Evolutionary conservation across 2,888 invertebrate species (phyloP), one percentile per base, ranked within the genome.

Genomic region (Cosmia trapezina): DNA sequence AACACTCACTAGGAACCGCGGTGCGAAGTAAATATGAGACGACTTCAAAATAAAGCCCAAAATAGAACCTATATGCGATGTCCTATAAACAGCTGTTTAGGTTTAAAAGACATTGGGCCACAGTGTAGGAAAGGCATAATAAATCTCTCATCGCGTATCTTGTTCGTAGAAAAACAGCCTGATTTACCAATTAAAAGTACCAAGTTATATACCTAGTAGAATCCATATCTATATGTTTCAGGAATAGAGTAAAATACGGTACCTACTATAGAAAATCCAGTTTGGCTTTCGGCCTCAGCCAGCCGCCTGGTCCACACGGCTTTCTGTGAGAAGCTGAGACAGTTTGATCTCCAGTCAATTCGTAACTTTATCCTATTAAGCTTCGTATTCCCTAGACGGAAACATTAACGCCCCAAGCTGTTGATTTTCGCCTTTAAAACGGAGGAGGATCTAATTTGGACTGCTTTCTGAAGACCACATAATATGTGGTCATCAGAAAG

Each of bases 281-380:
- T 49, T 53, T 49, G 7, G 12, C 51, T 49, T 49, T 56, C 17
- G 19, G 4, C 14, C 7, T 49, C 19, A 59, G 71, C 49, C 41
- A 54, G 28, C 22, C 14, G 7, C 41, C 47, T 53, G 43, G 43
- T 47, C 53, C 22, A 41, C 41, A 19, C 56, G 28, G 78, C 79
- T 78, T 49, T 60, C 33, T 49, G 69, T 45, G 49, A 17, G 33
- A 60, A 54, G 43, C 53, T 37, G 43, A 59, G 65, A 76, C 76
- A 79, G 61, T 67, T 73, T 73, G 61, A 76, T 66, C 62, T 73
- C 53, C 59, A 54, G 53, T 78, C 78, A 57, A 60, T 53, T 76
- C 14, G 60, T 28, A 33, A 59, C 56, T 59, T 70, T 62, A 51
- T 65, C 41, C 64, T 73, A 79, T 56, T n/a, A 41, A 57, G n/a